Percentiles rank a stretch among this genome's conserved stretches.
Evolutionary conservation across 2,888 invertebrate species (phyloP).

Genomic region (Amphipoea lucens): DNA sequence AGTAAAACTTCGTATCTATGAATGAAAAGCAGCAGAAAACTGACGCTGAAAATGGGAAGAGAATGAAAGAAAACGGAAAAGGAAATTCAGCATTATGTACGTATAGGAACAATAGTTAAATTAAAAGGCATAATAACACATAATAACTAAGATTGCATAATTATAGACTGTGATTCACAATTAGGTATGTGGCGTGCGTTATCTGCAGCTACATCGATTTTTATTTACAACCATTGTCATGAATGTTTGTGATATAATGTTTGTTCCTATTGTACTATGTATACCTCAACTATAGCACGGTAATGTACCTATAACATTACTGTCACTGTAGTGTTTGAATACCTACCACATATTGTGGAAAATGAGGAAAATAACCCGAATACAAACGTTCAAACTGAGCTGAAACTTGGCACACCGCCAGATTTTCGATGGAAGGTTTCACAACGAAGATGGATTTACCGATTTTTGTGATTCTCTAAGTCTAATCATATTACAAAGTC

Average conservation of each 20-base stretch:
- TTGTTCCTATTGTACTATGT: slow-evolving; percentile 21
- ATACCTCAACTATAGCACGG: slow-evolving; percentile 1
- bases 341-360: neutral
- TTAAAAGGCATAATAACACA: neutral
- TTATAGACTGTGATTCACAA: slow-evolving; percentile 15
- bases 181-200: slow-evolving; percentile 15
- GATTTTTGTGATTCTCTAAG: neutral
- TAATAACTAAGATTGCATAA: neutral
- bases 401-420: slow-evolving; percentile 34
- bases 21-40: neutral
- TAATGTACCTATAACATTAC: no score
- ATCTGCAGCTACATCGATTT: slow-evolving; percentile 57
- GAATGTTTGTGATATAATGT: slow-evolving; percentile 34
- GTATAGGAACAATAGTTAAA: neutral
- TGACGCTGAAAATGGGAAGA: neutral
- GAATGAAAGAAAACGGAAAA: neutral
- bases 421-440: neutral
- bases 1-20: neutral
- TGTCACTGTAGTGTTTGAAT: neutral
- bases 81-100: neutral
- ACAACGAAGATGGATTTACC: neutral
- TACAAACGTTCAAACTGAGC: neutral
- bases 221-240: slow-evolving; percentile 32
- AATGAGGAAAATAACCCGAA: slow-evolving; percentile 13
- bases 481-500: neutral